A percentile compares a stretch with the other conserved stretches of the same genome.
phyloP scores from a whole-genome alignment of 1,140 invertebrate genomes.

The Tetragnatha versicolor region DNA sequence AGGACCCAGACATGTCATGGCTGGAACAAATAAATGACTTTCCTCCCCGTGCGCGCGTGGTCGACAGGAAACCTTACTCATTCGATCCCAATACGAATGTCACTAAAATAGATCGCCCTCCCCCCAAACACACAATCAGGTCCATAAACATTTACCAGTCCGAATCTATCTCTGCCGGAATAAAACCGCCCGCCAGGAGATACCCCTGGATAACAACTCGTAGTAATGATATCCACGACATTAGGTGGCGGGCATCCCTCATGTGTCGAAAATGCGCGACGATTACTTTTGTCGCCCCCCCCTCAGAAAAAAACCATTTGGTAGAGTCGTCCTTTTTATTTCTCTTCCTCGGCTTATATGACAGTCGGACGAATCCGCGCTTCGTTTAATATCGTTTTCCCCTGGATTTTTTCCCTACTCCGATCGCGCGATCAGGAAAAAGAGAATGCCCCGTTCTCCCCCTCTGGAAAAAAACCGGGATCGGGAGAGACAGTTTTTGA shows the following conservation, averaged over 20 bases:
- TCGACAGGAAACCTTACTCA: no score
- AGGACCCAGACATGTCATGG: no score
- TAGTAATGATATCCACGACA: constrained; percentile 34
- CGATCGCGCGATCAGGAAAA: not conserved
- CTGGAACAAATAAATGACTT: no score
- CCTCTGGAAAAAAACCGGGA: constrained; percentile 27
- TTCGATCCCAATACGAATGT: no score
- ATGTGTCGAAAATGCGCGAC: constrained; percentile 1
- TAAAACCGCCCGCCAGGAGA: constrained; percentile 14
- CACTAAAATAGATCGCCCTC: no score
- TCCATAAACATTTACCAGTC: not conserved
- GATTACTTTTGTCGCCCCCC: constrained; percentile 26
- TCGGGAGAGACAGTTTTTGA: not conserved
- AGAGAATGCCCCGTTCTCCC: no score
- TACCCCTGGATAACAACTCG: constrained; percentile 3
- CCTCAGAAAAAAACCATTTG: constrained; percentile 27
- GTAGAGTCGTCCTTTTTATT: constrained; percentile 19
- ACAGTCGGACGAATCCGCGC: not conserved
- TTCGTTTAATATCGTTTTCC: constrained; percentile 39
- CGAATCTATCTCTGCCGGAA: constrained; percentile 7
- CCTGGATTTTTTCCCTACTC: constrained; percentile 17
- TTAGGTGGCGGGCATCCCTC: not conserved
- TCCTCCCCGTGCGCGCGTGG: no score
- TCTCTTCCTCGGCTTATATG: not conserved
- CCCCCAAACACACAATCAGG: not conserved